phyloP scores from a whole-genome alignment of 2,113 vertebrate genomes.

The Amblyornis subalaris region DNA sequence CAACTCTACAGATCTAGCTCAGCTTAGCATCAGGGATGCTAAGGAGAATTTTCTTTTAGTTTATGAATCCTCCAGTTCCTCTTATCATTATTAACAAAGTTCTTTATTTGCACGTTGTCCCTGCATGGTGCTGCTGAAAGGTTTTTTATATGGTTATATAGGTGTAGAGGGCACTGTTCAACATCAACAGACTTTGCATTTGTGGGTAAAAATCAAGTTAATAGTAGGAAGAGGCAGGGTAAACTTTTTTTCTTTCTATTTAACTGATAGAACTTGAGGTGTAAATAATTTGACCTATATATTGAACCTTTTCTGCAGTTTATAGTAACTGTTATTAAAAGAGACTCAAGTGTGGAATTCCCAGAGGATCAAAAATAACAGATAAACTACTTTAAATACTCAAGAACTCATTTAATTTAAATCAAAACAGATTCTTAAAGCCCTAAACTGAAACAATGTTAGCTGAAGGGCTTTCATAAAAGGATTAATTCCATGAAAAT shows the following conservation, averaged over 20 bases:
- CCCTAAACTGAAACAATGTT: not conserved
- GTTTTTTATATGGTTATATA: not conserved
- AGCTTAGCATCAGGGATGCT: not conserved
- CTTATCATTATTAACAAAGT: not conserved
- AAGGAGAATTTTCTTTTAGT: not conserved
- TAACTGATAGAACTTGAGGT: not conserved
- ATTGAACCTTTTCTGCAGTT: not conserved
- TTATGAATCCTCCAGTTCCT: not conserved
- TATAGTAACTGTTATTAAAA: not conserved
- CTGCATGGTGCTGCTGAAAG: not conserved
- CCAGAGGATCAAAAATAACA: not conserved
- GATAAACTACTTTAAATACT: not conserved
- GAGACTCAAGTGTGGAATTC: not conserved
- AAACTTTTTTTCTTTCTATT: not conserved
- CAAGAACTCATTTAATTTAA: not conserved
- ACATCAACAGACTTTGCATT: not conserved
- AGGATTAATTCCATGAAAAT: not conserved
- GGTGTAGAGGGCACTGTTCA: not conserved
- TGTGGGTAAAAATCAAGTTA: not conserved
- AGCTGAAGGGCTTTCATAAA: constrained; percentile 9
- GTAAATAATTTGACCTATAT: not conserved
- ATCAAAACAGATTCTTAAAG: not conserved
- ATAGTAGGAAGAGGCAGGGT: not conserved
- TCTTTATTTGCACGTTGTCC: not conserved
- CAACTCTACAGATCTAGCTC: not conserved